Conservation (phyloP, 2,113 vertebrate species). For the Anoplopoma fimbria region DNA sequence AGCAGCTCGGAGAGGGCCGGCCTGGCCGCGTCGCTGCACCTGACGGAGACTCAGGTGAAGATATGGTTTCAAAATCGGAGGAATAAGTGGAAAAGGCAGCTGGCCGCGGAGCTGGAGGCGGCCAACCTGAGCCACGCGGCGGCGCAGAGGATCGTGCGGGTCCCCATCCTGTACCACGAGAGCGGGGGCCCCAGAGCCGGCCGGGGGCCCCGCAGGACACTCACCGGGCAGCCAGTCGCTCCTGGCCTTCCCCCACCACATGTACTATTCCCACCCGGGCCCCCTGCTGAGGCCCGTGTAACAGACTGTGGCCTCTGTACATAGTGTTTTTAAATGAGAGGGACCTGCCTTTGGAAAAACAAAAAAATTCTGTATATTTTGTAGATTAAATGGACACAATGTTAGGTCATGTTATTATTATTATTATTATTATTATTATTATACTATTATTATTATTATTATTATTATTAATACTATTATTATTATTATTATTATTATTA, state of each 20-base stretch:
- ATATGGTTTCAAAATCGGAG: slow-evolving; percentile 99
- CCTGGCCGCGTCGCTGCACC: slow-evolving; percentile 93
- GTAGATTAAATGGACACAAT: slow-evolving; percentile 49
- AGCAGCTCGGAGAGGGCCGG: slow-evolving; percentile 96
- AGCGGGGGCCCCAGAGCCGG: slow-evolving; percentile 87
- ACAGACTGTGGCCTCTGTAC: slow-evolving; percentile 47
- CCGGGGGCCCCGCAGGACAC: slow-evolving; percentile 76
- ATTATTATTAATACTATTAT: slow-evolving; percentile 68
- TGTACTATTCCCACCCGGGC: slow-evolving; percentile 95
- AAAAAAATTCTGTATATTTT: slow-evolving; percentile 70
- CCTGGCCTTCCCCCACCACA: slow-evolving; percentile 93
- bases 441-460: slow-evolving; percentile 71
- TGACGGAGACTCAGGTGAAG: slow-evolving; percentile 98
- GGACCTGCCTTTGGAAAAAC: slow-evolving; percentile 28
- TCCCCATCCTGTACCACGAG: slow-evolving; percentile 97
- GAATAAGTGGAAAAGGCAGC: slow-evolving; percentile 98
- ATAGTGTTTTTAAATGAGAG: slow-evolving; percentile 62
- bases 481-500: slow-evolving; percentile 67
- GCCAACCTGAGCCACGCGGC: slow-evolving; percentile 94
- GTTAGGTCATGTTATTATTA: slow-evolving; percentile 45
- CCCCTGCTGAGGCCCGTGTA: slow-evolving; percentile 94
- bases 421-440: slow-evolving; percentile 67
- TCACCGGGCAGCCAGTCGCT: slow-evolving; percentile 88
- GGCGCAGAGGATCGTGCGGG: slow-evolving; percentile 95
- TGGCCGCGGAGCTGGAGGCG: slow-evolving; percentile 96